These are phyloP conservation scores for Molorchus minor DNA, from an alignment of 2,888 invertebrate species.

Conservation along the genomic window DNA sequence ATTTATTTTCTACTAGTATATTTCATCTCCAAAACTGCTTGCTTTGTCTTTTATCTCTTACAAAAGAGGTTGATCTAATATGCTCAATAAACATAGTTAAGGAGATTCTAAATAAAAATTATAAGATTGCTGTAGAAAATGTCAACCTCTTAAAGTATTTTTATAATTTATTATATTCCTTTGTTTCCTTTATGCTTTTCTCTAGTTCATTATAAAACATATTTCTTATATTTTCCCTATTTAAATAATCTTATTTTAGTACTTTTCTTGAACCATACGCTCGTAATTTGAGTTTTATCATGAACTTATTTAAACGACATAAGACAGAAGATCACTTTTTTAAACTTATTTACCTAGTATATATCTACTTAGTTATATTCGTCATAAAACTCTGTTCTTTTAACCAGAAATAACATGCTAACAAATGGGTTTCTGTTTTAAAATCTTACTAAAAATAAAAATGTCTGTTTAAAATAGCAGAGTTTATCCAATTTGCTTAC, in stretches of 20 bases:
- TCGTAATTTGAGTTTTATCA: background rate
- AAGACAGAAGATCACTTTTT: constrained; percentile 20
- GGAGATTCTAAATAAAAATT: too few relatives aligned
- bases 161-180: background rate
- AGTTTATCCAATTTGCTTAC: constrained; percentile 49
- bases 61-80: too few relatives aligned
- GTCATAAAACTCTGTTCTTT: constrained; percentile 53
- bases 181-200: background rate
- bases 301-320: background rate
- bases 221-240: background rate
- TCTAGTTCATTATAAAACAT: background rate
- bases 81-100: too few relatives aligned
- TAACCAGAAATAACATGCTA: constrained; percentile 38
- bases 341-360: constrained; percentile 27
- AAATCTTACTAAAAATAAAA: background rate
- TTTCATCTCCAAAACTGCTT: too few relatives aligned
- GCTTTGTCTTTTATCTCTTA: too few relatives aligned
- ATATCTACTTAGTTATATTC: constrained; percentile 37
- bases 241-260: background rate
- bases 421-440: background rate
- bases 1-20: too few relatives aligned
- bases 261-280: background rate
- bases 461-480: constrained; percentile 49
- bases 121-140: too few relatives aligned
- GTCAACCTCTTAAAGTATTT: too few relatives aligned